phyloP scores from a whole-genome alignment of 2,888 invertebrate species.

The Vannuccia rotundouncinata region DNA sequence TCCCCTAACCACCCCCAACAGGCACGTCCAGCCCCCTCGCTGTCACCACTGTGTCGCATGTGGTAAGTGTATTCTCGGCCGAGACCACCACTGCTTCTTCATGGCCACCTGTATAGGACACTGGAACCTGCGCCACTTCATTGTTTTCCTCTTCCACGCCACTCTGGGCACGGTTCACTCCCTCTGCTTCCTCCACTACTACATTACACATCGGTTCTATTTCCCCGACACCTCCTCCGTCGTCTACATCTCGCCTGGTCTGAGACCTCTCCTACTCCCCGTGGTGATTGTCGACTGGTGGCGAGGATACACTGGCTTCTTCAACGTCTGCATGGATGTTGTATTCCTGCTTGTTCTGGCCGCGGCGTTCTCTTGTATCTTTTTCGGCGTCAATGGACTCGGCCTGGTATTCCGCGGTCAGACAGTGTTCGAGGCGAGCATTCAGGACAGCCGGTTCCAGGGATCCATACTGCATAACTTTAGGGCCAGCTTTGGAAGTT shows the following conservation, averaged over 20 bases:
- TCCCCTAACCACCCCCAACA: neutral
- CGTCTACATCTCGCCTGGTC: neutral
- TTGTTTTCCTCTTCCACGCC: neutral
- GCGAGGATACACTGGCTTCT: neutral
- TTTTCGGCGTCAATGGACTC: neutral
- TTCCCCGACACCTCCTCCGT: neutral
- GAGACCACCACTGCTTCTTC: constrained; percentile 34
- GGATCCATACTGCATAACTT: neutral
- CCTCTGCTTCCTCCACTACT: neutral
- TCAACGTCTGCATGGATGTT: neutral
- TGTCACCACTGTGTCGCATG: constrained; percentile 31
- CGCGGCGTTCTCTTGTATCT: neutral
- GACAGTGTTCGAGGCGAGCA: neutral
- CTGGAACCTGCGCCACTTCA: constrained; percentile 30
- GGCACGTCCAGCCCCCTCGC: neutral
- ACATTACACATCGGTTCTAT: neutral
- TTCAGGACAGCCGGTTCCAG: neutral
- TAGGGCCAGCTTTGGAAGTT: neutral
- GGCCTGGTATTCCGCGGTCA: constrained; percentile 4
- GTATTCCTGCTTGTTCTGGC: neutral
- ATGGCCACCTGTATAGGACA: constrained; percentile 30
- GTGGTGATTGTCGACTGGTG: neutral
- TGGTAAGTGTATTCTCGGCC: constrained; percentile 25
- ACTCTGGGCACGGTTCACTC: neutral
- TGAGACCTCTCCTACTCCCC: neutral